These are phyloP conservation scores for Whitmania pigra DNA, from an alignment of 1,140 invertebrate genomes.

Conservation along the genomic window DNA sequence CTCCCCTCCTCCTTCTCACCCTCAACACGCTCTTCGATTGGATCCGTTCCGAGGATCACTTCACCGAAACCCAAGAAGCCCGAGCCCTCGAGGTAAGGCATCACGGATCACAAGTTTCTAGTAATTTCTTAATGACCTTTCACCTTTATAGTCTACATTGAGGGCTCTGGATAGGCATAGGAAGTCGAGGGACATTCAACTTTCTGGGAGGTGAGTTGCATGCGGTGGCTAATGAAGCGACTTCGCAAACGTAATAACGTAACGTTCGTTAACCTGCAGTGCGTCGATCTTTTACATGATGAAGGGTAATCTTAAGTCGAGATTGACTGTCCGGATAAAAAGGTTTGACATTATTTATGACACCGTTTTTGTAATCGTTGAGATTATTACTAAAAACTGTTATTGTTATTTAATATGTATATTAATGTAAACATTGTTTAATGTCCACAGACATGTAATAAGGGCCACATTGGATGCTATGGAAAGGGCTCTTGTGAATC, in stretches of 20 bases:
- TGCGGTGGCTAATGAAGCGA: background rate
- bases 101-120: background rate
- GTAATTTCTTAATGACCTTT: background rate
- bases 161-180: background rate
- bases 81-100: background rate
- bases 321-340: background rate
- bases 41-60: constrained; percentile 45
- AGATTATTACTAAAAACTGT: background rate
- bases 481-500: background rate
- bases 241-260: background rate
- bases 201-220: background rate
- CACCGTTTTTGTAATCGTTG: constrained; percentile 11
- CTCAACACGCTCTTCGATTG: constrained; percentile 82
- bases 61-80: constrained; percentile 27
- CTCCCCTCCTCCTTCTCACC: constrained; percentile 64
- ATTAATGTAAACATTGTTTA: constrained; percentile 17
- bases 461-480: constrained; percentile 7
- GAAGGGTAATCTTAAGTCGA: background rate
- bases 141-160: background rate
- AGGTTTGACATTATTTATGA: constrained; percentile 14
- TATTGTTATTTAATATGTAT: too few species aligned
- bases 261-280: background rate
- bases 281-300: constrained; percentile 13
- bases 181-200: background rate
- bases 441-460: background rate